Conservation (phyloP, 2,113 vertebrate species). For the Telmatochromis sp. region DNA sequence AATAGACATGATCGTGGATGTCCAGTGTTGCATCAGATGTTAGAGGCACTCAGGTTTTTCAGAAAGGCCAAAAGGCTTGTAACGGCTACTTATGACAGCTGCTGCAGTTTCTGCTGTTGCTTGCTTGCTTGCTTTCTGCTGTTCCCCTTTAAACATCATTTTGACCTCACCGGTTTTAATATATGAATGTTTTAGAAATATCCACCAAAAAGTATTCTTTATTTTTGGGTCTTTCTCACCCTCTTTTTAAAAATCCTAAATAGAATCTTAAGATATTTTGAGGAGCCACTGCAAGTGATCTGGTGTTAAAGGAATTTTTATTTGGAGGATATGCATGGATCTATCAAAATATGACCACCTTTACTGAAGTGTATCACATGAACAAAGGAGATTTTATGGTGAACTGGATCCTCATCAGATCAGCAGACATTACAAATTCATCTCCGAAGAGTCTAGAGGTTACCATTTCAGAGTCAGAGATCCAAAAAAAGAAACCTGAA, state of each 20-base stretch:
- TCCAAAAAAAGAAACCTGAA: background rate
- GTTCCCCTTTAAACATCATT: background rate
- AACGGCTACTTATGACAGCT: background rate
- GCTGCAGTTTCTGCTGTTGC: background rate
- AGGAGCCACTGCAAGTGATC: background rate
- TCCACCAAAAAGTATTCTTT: background rate
- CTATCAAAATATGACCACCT: background rate
- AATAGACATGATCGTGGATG: slow-evolving; percentile 26
- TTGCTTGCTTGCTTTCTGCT: background rate
- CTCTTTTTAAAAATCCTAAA: background rate
- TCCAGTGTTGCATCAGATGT: slow-evolving; percentile 15
- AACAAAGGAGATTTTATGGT: background rate
- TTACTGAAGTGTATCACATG: background rate
- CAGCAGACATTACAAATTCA: background rate
- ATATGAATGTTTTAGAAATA: background rate
- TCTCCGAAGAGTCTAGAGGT: background rate
- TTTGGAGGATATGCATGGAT: background rate
- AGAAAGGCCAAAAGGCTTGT: background rate
- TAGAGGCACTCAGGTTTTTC: background rate
- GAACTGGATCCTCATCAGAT: background rate
- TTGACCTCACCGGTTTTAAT: background rate
- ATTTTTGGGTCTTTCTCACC: background rate
- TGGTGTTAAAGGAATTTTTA: background rate
- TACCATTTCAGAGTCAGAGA: background rate
- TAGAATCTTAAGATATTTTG: background rate